Base-by-base conservation (phyloP, 2,888 invertebrate species). In the Harmothoe impar region DNA sequence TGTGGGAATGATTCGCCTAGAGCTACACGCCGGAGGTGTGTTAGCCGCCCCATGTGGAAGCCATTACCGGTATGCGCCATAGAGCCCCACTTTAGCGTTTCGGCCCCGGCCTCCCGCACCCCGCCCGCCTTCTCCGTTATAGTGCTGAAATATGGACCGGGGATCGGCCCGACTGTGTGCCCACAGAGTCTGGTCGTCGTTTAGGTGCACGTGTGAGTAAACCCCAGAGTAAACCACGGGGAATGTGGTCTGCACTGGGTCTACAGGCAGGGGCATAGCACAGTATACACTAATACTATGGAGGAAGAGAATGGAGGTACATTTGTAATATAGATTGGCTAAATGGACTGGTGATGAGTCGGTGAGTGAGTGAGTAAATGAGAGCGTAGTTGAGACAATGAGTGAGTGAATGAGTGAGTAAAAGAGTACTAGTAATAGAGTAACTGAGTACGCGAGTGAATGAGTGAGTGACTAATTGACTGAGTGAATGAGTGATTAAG, bases 11-110 rank as follows among this genome's bases (percentile, higher is more conserved):
- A 62, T 62, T 62, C 62, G 20, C 62, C 43, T 43, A 43, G 43
- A 43, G 43, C 43, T 43, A 43, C 43, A 43, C 3, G 5, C 43
- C 43, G 62, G 62, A n/a, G 62, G 62, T 62, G 62, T 62, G 62
- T 62, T 62, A 62, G 62, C 62, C 3, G 23, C 62, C 81, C 35
- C 81, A 81, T 81, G 81, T 81, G 81, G 81, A 81, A 43, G 81
- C 81, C 81, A 81, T 81, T 81, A 81, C 43, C 25, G 23, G 81
- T 81, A 81, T 81, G 81, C 81, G 81, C 81, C 81, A 81, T 81
- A 81, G 81, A 81, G 43, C 81, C 81, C n/a, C 81, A 81, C 81
- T 81, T 81, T 81, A 81, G 81, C 81, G 81, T 81, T 43, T 81
- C 81, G 81, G 81, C 81, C 81, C 81, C 81, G 33, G 43, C 43